phyloP scores from a whole-genome alignment of 2,113 vertebrate genomes.

The Prolemur simus region DNA sequence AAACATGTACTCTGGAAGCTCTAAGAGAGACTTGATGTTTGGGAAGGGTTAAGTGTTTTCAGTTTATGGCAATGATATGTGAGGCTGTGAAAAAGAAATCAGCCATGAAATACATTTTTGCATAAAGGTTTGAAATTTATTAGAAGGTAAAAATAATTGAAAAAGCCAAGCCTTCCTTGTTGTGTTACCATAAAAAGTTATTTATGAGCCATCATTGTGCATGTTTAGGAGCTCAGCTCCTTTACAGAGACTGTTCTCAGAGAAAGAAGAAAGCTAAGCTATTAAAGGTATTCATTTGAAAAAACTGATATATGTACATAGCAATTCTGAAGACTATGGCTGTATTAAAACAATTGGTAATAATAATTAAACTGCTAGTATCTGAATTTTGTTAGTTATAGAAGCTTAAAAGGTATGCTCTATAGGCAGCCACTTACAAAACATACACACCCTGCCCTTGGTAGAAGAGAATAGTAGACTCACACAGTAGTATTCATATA shows the following conservation, averaged over 20 bases:
- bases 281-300: not conserved
- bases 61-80: not conserved
- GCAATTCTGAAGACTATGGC: not conserved
- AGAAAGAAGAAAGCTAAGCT: conserved; percentile 11
- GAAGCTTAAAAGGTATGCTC: not conserved
- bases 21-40: not conserved
- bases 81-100: conserved; percentile 19
- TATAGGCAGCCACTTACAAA: not conserved
- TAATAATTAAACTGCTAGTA: not conserved
- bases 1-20: not conserved
- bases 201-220: not conserved
- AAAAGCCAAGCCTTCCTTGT: not conserved
- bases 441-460: not conserved
- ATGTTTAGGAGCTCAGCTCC: not conserved
- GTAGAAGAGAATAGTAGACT: no score
- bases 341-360: not conserved
- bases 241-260: not conserved
- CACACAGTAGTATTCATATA: not conserved
- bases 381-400: not conserved
- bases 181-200: conserved; percentile 41
- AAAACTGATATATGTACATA: not conserved
- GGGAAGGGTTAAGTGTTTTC: not conserved
- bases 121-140: conserved; percentile 57
- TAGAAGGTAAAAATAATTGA: conserved; percentile 51
- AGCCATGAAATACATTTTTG: conserved; percentile 51